Conservation (phyloP, 2,797 vertebrate species). For the Smutsia gigantea region DNA sequence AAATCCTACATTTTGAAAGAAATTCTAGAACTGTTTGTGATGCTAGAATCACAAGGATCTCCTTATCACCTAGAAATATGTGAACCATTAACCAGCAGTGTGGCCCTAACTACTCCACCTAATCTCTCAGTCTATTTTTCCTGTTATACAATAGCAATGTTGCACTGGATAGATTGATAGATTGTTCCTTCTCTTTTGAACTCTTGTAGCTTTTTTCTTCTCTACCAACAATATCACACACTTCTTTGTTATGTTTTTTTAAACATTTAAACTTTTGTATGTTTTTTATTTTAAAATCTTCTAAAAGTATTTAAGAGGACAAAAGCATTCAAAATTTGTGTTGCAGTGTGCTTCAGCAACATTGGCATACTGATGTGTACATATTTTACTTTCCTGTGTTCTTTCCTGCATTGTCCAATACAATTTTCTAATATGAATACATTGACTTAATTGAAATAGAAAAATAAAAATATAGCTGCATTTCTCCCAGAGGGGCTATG, state of each 20-base stretch:
- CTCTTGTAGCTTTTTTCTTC: neutral
- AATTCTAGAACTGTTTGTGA: neutral
- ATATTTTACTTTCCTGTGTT: neutral
- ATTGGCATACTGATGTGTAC: no score
- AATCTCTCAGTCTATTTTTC: neutral
- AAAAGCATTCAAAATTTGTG: neutral
- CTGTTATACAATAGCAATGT: neutral
- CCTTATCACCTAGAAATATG: neutral
- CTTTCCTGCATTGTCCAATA: neutral
- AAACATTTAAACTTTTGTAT: neutral
- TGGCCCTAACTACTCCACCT: neutral
- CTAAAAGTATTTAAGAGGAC: neutral
- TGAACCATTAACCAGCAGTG: neutral
- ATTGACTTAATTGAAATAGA: neutral
- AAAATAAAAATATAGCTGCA: neutral
- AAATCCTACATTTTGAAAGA: neutral
- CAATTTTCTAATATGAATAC: neutral
- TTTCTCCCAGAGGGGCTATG: neutral
- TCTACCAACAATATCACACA: neutral
- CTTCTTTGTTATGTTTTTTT: neutral
- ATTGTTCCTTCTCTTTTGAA: neutral
- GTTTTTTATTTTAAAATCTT: neutral
- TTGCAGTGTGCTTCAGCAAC: neutral
- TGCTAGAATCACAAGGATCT: neutral
- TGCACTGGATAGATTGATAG: neutral